Percentiles rank a stretch among this genome's conserved stretches.
Evolutionary conservation across 2,888 invertebrate species (phyloP).

Genomic region (Synanthedon formicaeformis): DNA sequence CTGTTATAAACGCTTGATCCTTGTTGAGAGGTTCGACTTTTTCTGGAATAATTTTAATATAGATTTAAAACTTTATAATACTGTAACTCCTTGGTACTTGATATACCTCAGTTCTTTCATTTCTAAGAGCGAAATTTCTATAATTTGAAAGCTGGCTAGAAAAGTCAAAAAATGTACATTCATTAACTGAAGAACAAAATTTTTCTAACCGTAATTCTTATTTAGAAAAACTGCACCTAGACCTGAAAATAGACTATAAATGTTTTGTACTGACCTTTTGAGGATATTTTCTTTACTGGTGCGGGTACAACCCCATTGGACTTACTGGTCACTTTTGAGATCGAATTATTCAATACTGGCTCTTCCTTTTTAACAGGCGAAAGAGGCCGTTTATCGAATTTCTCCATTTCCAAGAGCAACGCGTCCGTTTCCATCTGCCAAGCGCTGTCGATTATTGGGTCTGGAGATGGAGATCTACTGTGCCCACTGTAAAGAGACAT

Average conservation of each 20-base stretch:
- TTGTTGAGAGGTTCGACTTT: conserved; percentile 8
- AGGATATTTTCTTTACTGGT: conserved; percentile 25
- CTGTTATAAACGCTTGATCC: conserved; percentile 41
- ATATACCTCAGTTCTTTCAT: no score
- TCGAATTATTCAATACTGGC: conserved; percentile 13
- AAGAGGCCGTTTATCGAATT: conserved; percentile 20
- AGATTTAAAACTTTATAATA: background rate
- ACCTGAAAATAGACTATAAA: background rate
- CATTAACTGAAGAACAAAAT: no score
- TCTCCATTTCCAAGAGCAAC: conserved; percentile 23
- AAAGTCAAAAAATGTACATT: no score
- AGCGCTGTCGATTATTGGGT: conserved; percentile 16
- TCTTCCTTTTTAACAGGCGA: conserved; percentile 8
- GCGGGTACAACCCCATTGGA: conserved; percentile 45
- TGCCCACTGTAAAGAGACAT: conserved; percentile 22
- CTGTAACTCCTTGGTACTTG: no score
- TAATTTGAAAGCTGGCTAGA: no score
- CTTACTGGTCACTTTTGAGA: conserved; percentile 19
- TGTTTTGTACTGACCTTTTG: conserved; percentile 29
- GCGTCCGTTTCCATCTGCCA: conserved; percentile 58
- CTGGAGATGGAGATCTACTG: conserved; percentile 49
- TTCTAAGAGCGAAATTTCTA: no score
- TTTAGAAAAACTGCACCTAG: no score
- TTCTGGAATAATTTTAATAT: background rate
- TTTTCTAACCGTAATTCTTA: no score